These are phyloP conservation scores for Hemistola chrysoprasaria DNA, from an alignment of 2,888 invertebrate genomes.

Conservation along the genomic window DNA sequence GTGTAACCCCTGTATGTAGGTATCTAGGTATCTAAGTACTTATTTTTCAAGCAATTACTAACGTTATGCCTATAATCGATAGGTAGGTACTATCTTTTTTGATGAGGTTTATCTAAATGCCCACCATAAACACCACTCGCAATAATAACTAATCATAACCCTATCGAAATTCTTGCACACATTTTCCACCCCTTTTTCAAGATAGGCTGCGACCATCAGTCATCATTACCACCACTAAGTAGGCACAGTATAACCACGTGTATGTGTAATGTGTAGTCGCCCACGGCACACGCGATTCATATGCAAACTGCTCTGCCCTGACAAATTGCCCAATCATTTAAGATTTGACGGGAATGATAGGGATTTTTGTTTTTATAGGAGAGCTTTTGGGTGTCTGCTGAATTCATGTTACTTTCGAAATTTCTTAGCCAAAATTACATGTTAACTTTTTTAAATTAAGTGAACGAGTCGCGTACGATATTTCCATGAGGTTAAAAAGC, in stretches of 20 bases:
- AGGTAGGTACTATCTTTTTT: no score
- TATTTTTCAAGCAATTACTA: no score
- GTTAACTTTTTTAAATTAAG: no score
- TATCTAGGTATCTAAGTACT: no score
- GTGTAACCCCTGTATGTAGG: no score
- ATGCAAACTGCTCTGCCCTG: constrained; percentile 67
- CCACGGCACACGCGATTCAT: constrained; percentile 61
- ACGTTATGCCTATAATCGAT: no score
- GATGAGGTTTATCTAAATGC: no score
- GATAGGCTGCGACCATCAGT: constrained; percentile 25
- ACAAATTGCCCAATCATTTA: constrained; percentile 74
- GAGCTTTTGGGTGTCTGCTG: constrained; percentile 17
- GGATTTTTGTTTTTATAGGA: constrained; percentile 49
- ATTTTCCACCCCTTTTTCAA: constrained; percentile 9
- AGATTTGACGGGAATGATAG: constrained; percentile 67
- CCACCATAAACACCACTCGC: no score
- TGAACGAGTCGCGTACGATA: no score
- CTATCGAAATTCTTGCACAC: constrained; percentile 6
- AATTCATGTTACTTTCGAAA: no score
- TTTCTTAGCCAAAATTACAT: no score
- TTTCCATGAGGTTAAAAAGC: no score
- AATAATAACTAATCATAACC: neutral
- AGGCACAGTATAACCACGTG: constrained; percentile 28
- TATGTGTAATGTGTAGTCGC: constrained; percentile 53
- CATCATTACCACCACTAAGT: constrained; percentile 32